Base-by-base conservation (phyloP, 2,113 vertebrate species). In the Circaetus cinerascens region DNA sequence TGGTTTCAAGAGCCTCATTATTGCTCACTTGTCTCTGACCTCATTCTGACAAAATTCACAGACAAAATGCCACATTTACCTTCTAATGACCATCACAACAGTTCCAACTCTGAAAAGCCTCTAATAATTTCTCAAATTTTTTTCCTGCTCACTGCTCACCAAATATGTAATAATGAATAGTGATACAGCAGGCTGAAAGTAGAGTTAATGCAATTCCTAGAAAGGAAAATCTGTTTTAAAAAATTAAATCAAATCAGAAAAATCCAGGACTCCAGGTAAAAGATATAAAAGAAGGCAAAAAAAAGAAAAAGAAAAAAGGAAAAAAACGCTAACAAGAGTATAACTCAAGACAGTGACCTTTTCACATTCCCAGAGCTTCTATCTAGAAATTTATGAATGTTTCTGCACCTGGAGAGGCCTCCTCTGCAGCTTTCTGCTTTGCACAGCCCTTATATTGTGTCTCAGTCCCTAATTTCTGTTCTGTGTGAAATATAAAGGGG, bases 1-100 rank as follows among this genome's bases (percentile, higher is more conserved):
- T 57, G 23, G 67, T 64, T 97, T 97, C 95, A 97, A 97, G 67
- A 95, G 69, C 40, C 80, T 96, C 77, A 78, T 95, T 85, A 97
- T 63, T 78, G 81, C 92, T 88, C 75, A 64, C 88, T 96, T 55
- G 53, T 95, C 72, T 64, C 78, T 66, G 84, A 59, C 46, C 67
- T 72, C 66, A 50, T 93, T 88, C 95, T 94, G 93, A 90, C 71
- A 90, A 96, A 53, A 83, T 97, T 97, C 86, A 95, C 40, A 40
- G 75, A 60, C 45, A 89, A 95, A 96, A 90, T 62, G 41, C 68
- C 90, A 48, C 63, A 56, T 79, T 96, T 97, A 85, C 93, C 20
- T 73, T 92, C 81, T 96, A 95, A 95, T 94, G 96, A 93, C 73
- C 63, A 86, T 76, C 90, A 78, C 72, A 91, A 53, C 36, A 94